Conservation (phyloP, 2,113 vertebrate genomes). For the Potamarius usumacintae region DNA sequence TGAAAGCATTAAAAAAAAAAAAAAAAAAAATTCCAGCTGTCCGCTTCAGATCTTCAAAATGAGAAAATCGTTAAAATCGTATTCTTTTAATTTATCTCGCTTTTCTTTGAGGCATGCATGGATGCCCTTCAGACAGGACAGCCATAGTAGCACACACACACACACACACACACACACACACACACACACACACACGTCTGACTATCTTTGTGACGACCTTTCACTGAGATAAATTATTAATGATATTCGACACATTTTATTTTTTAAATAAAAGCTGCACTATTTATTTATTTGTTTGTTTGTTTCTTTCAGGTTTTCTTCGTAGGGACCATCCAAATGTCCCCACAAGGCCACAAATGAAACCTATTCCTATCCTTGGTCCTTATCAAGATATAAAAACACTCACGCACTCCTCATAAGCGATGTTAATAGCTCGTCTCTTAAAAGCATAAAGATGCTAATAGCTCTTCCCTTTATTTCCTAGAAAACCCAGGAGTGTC, state of each 20-base stretch:
- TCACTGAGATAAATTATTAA: too few relatives aligned
- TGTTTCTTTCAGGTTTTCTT: neutral
- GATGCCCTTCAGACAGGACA: neutral
- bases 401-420: neutral
- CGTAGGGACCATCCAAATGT: neutral
- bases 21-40: neutral
- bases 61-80: neutral
- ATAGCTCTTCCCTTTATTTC: conserved; percentile 16
- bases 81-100: neutral
- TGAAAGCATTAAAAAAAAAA: neutral
- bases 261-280: neutral
- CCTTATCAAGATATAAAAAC: neutral
- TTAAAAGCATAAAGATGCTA: conserved; percentile 16
- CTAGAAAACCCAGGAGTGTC: conserved; percentile 24
- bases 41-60: neutral
- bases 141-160: conserved; percentile 9
- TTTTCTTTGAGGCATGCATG: neutral
- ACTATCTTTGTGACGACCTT: neutral
- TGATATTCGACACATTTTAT: neutral
- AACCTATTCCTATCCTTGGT: neutral
- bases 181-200: conserved; percentile 6
- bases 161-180: conserved; percentile 17
- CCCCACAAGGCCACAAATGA: neutral
- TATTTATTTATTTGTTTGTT: neutral
- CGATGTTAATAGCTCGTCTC: neutral